A percentile compares a stretch with the other conserved stretches of the same genome.
These are phyloP conservation scores for Barbus barbus DNA, from an alignment of 2,113 vertebrate genomes.

Conservation along the genomic window DNA sequence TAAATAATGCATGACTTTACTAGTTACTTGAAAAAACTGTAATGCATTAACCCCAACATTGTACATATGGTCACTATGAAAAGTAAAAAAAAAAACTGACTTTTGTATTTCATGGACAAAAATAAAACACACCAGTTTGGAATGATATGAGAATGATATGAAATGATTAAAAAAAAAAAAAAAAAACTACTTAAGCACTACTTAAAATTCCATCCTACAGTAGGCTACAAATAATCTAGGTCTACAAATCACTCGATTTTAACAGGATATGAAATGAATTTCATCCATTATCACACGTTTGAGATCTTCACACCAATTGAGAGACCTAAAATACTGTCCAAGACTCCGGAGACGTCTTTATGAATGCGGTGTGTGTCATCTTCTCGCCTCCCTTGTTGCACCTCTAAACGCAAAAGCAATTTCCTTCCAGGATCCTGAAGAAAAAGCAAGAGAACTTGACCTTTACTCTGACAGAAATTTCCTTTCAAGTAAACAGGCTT, in stretches of 20 bases:
- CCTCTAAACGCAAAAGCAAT: constrained; percentile 85
- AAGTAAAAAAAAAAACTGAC: no score
- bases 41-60: no score
- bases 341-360: constrained; percentile 45
- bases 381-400: constrained; percentile 73
- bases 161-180: no score
- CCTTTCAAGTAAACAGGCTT: constrained; percentile 88
- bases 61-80: no score
- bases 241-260: background rate
- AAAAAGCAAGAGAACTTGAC: constrained; percentile 79
- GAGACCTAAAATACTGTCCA: background rate
- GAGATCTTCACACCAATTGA: constrained; percentile 2
- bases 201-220: background rate
- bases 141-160: no score
- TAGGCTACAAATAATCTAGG: background rate
- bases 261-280: background rate
- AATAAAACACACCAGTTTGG: background rate
- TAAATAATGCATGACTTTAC: no score
- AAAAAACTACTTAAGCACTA: background rate
- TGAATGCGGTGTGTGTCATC: constrained; percentile 64
- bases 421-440: constrained; percentile 76
- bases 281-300: background rate
- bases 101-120: background rate
- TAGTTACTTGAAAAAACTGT: no score
- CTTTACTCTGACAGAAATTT: constrained; percentile 80